Percentiles rank a stretch among this genome's conserved stretches.
Conservation (phyloP, 2,113 vertebrate genomes). For the Pelusios castaneus region DNA sequence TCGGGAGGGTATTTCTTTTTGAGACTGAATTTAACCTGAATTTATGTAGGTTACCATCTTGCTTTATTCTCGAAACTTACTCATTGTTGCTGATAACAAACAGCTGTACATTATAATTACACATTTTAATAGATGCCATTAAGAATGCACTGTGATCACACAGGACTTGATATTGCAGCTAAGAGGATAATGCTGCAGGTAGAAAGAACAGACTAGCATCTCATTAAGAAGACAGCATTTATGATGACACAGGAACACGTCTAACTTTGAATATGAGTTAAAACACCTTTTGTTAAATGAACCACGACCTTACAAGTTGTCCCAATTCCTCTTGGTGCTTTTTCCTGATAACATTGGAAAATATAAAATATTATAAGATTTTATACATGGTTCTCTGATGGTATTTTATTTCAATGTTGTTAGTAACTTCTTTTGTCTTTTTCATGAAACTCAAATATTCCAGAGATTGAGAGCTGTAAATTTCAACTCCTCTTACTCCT, state of each 20-base stretch:
- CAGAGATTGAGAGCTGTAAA: neutral
- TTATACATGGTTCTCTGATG: neutral
- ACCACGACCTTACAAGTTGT: rapidly evolving
- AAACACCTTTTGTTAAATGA: neutral
- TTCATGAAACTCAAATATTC: neutral
- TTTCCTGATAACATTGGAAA: neutral
- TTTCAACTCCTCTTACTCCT: neutral
- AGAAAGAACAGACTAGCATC: neutral
- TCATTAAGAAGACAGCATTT: rapidly evolving
- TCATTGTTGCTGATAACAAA: rapidly evolving
- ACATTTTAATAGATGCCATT: rapidly evolving
- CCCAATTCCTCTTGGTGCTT: neutral
- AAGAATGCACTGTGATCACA: rapidly evolving
- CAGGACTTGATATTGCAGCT: neutral
- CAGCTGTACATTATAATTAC: neutral
- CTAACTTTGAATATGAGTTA: rapidly evolving
- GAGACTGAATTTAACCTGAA: neutral
- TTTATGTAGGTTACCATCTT: rapidly evolving
- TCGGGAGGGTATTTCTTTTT: neutral
- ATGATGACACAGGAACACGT: rapidly evolving
- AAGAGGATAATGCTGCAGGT: neutral
- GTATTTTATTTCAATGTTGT: neutral
- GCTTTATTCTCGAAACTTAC: neutral
- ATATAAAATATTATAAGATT: neutral
- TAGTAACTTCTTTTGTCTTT: neutral